These are phyloP conservation scores for Baronia brevicornis DNA, from an alignment of 2,888 invertebrate species.

Conservation along the genomic window DNA sequence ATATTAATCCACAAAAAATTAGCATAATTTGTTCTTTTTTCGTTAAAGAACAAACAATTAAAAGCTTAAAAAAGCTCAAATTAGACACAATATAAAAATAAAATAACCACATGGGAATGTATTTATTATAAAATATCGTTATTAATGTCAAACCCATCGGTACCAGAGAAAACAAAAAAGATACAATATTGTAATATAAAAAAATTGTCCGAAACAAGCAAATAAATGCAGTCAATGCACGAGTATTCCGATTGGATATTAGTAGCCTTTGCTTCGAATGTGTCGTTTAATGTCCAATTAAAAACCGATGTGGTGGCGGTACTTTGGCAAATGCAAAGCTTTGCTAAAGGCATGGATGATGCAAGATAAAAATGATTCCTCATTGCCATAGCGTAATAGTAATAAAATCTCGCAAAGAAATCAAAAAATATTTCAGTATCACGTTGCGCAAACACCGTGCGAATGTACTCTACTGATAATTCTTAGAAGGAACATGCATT, in stretches of 20 bases:
- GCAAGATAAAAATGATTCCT: slow-evolving; percentile 32
- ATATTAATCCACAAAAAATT: slow-evolving; percentile 19
- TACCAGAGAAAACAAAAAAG: slow-evolving; percentile 10
- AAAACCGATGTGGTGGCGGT: slow-evolving; percentile 38
- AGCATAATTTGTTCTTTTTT: slow-evolving; percentile 1
- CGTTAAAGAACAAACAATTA: slow-evolving; percentile 16
- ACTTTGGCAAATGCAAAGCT: slow-evolving; percentile 68
- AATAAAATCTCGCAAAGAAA: slow-evolving; percentile 41
- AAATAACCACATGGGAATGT: slow-evolving; percentile 17
- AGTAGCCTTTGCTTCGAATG: slow-evolving; percentile 10
- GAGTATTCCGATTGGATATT: slow-evolving; percentile 12
- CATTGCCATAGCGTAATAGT: slow-evolving; percentile 26
- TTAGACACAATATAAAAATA: slow-evolving; percentile 41
- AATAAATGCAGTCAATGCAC: slow-evolving; percentile 12
- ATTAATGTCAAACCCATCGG: too few species aligned
- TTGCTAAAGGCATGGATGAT: slow-evolving; percentile 68
- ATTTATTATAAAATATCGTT: too few species aligned
- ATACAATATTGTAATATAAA: slow-evolving; percentile 11
- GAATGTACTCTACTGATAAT: slow-evolving; percentile 35
- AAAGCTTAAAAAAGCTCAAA: slow-evolving; percentile 31
- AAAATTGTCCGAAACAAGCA: slow-evolving; percentile 17
- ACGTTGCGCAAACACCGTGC: slow-evolving; percentile 51
- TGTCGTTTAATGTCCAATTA: slow-evolving; percentile 27
- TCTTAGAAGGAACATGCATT: slow-evolving; percentile 28
- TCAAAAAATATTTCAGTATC: slow-evolving; percentile 26